Evolutionary conservation across 2,113 vertebrate genomes (phyloP).

Genomic region (Saccopteryx leptura): DNA sequence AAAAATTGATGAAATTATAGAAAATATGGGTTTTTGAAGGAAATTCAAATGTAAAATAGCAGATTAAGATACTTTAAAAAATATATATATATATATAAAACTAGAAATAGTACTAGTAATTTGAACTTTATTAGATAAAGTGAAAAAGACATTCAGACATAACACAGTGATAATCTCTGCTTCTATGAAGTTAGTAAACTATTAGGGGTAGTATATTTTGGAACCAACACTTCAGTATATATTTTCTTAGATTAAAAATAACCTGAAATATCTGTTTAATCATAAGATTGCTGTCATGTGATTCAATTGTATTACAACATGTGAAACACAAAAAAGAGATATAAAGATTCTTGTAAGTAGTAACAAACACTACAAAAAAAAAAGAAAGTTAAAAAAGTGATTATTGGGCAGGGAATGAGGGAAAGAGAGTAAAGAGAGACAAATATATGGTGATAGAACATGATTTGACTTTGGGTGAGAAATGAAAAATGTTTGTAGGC

Average conservation of each 20-base stretch:
- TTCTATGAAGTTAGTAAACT: neutral
- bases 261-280: neutral
- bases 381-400: neutral
- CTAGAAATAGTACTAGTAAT: neutral
- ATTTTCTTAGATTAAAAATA: neutral
- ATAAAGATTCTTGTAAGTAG: neutral
- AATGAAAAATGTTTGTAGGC: neutral
- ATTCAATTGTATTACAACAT: neutral
- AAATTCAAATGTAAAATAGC: neutral
- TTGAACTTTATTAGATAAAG: neutral
- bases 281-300: neutral
- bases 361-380: neutral
- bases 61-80: neutral
- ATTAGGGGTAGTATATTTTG: neutral
- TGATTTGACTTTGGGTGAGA: too few species aligned
- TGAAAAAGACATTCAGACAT: neutral
- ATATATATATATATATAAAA: neutral
- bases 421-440: too few species aligned
- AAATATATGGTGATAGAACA: too few species aligned
- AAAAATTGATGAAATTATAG: neutral
- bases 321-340: constrained; percentile 32
- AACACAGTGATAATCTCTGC: neutral
- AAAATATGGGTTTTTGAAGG: neutral
- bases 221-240: neutral
- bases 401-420: neutral